These are phyloP conservation scores for Syrmaticus mikado DNA, from an alignment of 2,113 vertebrate species.

Conservation along the genomic window DNA sequence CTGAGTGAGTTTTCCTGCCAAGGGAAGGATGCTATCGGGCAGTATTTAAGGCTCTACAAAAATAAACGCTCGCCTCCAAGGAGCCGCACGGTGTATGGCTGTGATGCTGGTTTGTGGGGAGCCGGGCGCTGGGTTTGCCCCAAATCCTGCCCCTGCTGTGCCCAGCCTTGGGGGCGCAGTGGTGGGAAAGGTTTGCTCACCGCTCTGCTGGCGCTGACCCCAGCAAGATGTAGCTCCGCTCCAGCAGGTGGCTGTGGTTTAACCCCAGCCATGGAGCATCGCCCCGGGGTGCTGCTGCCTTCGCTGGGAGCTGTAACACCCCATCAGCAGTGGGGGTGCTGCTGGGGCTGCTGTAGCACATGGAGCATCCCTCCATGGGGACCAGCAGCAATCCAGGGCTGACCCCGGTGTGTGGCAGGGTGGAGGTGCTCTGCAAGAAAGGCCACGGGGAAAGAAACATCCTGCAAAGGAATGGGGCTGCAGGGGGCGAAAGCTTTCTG, in stretches of 20 bases:
- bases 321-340: not conserved
- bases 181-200: not conserved
- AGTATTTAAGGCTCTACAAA: conserved; percentile 76
- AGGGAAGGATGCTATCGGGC: conserved; percentile 21
- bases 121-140: accelerated
- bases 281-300: not conserved
- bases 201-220: not conserved
- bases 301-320: not conserved
- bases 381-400: conserved; percentile 57
- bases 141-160: not conserved
- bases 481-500: not conserved
- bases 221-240: not conserved
- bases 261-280: not conserved
- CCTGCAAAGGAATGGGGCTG: conserved; percentile 12
- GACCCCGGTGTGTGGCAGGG: not conserved
- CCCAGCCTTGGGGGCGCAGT: not conserved
- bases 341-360: not conserved
- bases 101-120: not conserved
- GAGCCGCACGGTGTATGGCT: conserved; percentile 25
- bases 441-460: conserved; percentile 46
- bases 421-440: conserved; percentile 57
- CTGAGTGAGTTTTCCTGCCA: not conserved
- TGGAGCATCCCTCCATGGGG: not conserved
- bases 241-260: too few relatives aligned
- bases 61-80: conserved; percentile 49